A percentile compares a stretch with the other conserved stretches of the same genome.
phyloP scores from a whole-genome alignment of 2,113 vertebrate genomes.

The Chaetorhynchus papuensis region DNA sequence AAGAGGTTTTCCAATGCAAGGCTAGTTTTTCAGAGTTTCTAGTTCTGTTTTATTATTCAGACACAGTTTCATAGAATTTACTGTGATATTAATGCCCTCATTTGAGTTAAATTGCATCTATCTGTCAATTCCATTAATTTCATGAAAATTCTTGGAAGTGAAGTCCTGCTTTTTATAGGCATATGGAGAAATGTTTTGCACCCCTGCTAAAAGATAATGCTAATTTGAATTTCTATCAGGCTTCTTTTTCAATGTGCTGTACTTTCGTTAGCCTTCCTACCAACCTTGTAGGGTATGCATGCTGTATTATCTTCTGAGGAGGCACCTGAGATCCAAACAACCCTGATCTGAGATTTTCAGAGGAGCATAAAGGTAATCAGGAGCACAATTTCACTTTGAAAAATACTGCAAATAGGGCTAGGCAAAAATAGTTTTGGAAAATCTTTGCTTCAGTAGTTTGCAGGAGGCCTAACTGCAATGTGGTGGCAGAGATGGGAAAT shows the following conservation, averaged over 20 bases:
- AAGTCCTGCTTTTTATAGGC: neutral
- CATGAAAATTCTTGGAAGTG: neutral
- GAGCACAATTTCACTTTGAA: neutral
- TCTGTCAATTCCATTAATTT: neutral
- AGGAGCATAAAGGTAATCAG: neutral
- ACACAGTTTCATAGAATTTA: neutral
- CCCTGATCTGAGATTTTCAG: neutral
- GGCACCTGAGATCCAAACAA: neutral
- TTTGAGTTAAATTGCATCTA: neutral
- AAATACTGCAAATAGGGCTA: neutral
- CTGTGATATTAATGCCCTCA: neutral
- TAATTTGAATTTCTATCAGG: neutral
- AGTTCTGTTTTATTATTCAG: neutral
- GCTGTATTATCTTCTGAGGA: neutral
- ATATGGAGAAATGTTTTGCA: neutral
- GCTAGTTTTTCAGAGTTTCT: neutral
- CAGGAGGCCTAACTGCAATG: neutral
- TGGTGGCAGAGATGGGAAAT: neutral
- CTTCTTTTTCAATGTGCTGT: neutral
- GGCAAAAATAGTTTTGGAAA: neutral
- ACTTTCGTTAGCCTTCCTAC: neutral
- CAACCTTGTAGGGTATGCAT: neutral
- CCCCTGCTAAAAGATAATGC: neutral
- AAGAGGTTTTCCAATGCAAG: neutral
- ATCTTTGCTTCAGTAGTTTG: neutral